Evolutionary conservation across 2,888 invertebrate genomes (phyloP).

Genomic region (Drosophila paranaensis): DNA sequence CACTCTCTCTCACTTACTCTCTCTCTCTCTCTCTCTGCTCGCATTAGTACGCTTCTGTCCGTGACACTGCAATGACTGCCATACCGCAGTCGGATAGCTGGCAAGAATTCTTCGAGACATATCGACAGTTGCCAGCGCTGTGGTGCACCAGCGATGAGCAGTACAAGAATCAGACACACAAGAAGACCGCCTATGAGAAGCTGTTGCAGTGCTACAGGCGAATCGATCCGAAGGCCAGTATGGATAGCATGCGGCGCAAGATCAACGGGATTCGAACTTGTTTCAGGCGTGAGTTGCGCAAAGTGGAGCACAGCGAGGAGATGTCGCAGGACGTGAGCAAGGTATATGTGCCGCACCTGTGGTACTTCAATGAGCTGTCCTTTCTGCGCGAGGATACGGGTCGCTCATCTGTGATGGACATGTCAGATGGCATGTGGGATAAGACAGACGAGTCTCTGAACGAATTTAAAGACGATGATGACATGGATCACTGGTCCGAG

Average conservation of each 20-base stretch:
- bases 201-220: constrained; percentile 31
- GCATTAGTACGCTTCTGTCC: constrained; percentile 29
- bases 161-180: constrained; percentile 37
- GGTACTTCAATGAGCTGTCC: constrained; percentile 40
- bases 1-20: not conserved
- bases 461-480: not conserved
- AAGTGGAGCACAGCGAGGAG: constrained; percentile 50
- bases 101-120: constrained; percentile 39
- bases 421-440: constrained; percentile 1
- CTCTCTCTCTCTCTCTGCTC: not conserved
- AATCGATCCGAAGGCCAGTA: constrained; percentile 39
- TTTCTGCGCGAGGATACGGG: constrained; percentile 28
- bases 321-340: not conserved
- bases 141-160: constrained; percentile 31
- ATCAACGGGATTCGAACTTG: constrained; percentile 53
- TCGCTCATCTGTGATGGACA: not conserved
- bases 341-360: constrained; percentile 49
- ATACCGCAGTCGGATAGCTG: constrained; percentile 35
- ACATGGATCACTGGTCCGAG: constrained; percentile 2
- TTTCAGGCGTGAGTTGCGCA: constrained; percentile 50
- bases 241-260: constrained; percentile 47
- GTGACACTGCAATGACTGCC: constrained; percentile 33
- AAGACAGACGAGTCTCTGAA: constrained; percentile 11
- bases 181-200: constrained; percentile 10
- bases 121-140: constrained; percentile 41